Evolutionary conservation across 92 coral and sea anemone species (phyloP).

Genomic region (Palythoa grandiflora): DNA sequence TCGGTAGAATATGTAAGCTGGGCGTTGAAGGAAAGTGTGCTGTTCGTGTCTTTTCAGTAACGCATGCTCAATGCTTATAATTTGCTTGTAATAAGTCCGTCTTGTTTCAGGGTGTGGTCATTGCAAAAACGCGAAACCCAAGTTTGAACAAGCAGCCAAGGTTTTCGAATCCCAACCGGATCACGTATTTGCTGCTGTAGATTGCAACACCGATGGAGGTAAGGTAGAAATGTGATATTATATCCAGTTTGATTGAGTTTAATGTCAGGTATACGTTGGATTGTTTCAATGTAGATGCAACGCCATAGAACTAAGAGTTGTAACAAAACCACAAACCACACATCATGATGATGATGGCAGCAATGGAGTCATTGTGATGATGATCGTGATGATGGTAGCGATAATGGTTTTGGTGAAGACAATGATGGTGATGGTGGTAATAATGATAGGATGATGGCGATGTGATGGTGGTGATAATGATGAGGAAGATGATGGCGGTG

Average conservation of each 20-base stretch:
- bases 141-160: conserved; percentile 82
- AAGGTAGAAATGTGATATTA: background rate
- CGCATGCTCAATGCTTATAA: background rate
- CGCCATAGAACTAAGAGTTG: background rate
- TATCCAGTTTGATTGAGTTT: background rate
- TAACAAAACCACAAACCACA: no score
- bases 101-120: conserved; percentile 94
- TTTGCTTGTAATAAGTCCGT: no score
- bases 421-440: background rate
- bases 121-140: conserved; percentile 91
- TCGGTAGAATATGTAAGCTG: no score
- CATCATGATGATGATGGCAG: background rate
- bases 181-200: conserved; percentile 91
- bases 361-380: background rate
- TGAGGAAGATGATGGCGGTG: background rate
- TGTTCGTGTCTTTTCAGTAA: background rate
- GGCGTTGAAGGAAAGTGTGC: no score
- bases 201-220: conserved; percentile 89
- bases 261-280: background rate
- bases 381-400: background rate
- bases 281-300: background rate
- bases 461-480: background rate
- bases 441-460: background rate
- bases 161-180: conserved; percentile 67
- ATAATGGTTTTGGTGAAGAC: background rate